Base-by-base conservation (phyloP, 2,113 vertebrate genomes). In the Bubo bubo region DNA sequence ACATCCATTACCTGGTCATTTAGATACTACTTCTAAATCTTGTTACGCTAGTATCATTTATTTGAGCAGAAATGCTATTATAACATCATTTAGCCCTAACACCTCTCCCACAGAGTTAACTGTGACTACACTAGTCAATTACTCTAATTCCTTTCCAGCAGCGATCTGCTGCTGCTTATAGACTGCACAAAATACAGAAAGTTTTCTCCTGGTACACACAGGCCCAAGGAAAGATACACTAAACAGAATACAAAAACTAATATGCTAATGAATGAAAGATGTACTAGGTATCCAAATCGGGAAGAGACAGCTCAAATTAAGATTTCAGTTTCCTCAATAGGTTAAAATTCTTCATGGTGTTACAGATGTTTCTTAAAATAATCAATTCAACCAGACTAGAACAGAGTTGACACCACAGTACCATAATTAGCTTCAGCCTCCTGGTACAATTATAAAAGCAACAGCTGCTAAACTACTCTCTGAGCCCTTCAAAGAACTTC, bases 41-140 rank as follows among this genome's bases (percentile, higher is more conserved):
- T 50, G 10, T 79, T 92, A 34, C 23, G 32, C 32, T 66, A 18
- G 23, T 55, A 34, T 66, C 66, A 58, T 79, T 85, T 85, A 76
- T 76, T 86, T 77, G 59, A 91, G 37, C 18, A 80, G 39, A 92
- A 90, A 84, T 52, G 49, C 34, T 79, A 90, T 86, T 77, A 77
- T 26, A 77, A 34, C 59, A 67, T 39, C 74, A 67, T 88, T 94
- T 94, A 93, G 63, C 39, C n/a, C 79, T 81, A 95, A 68, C 86
- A 89, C 80, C 56, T 89, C 77, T 89, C 91, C 91, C 47, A 81
- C 89, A 43, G 92, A 94, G 67, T 90, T 92, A 97, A 95, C 88
- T 79, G 64, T 81, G 67, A 82, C 85, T 75, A 64, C 59, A 70
- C 63, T 12, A 80, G 85, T 53, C 76, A 95, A 87, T 91, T 91